These are phyloP conservation scores for Tricholaema leucomelas DNA, from an alignment of 2,113 vertebrate genomes.

Conservation along the genomic window DNA sequence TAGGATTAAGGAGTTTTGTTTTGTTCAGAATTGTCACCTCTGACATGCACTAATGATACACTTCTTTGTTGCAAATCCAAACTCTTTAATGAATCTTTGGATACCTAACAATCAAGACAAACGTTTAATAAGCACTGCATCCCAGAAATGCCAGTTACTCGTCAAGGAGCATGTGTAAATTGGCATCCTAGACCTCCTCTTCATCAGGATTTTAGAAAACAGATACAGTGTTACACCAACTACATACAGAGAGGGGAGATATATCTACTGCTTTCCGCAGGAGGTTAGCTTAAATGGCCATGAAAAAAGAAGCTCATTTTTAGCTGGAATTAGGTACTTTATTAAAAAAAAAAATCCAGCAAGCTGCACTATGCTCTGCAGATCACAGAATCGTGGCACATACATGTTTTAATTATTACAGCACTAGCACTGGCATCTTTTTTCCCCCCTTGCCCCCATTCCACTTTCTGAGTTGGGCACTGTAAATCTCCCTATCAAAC, in stretches of 20 bases:
- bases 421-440: not conserved
- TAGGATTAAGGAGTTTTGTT: not conserved
- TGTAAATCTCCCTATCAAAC: not conserved
- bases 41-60: fast-evolving
- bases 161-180: not conserved
- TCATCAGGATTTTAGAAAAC: not conserved
- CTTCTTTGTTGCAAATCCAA: not conserved
- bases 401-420: not conserved
- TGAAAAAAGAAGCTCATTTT: not conserved
- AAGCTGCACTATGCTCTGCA: not conserved
- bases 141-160: not conserved
- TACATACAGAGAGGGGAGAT: not conserved
- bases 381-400: not conserved
- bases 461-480: not conserved
- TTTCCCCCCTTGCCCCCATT: not conserved
- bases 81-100: not conserved
- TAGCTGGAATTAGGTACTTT: not conserved
- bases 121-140: not conserved
- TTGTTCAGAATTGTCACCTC: not conserved
- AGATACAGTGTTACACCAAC: not conserved
- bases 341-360: not conserved
- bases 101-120: not conserved
- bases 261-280: not conserved
- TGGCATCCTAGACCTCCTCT: not conserved
- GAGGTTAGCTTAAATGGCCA: not conserved